phyloP scores from a whole-genome alignment of 2,797 vertebrate genomes.

The Sternotherus odoratus region DNA sequence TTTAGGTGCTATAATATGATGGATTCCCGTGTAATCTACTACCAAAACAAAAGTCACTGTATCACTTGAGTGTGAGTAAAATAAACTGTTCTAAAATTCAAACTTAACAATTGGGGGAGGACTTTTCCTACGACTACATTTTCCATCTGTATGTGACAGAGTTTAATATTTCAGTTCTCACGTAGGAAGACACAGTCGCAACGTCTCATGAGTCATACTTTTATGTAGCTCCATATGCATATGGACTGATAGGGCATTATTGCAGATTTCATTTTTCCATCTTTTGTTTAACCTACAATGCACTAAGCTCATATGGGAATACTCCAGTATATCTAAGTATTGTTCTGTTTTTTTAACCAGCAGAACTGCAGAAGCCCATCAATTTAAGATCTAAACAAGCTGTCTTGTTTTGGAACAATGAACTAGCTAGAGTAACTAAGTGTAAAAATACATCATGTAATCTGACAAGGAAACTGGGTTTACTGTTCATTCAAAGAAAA shows the following conservation, averaged over 20 bases:
- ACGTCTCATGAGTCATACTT: conserved; percentile 49
- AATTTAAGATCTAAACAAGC: conserved; percentile 63
- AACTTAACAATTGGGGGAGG: neutral
- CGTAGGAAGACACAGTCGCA: neutral
- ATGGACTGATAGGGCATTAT: conserved; percentile 45
- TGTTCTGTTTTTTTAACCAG: conserved; percentile 34
- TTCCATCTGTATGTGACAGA: neutral
- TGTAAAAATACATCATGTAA: neutral
- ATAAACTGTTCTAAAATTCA: neutral
- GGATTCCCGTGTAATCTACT: neutral
- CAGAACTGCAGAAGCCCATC: conserved; percentile 17
- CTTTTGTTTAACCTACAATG: conserved; percentile 51
- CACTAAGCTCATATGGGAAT: conserved; percentile 39
- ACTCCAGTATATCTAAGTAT: conserved; percentile 27
- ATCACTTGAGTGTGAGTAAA: neutral
- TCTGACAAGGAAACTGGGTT: neutral
- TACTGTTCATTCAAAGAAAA: conserved; percentile 1
- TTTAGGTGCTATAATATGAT: neutral
- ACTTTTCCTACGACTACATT: neutral
- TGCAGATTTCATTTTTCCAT: conserved; percentile 36
- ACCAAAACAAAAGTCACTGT: neutral
- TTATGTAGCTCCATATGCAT: conserved; percentile 18
- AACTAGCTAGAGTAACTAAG: neutral
- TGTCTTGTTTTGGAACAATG: conserved; percentile 40
- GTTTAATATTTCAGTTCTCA: conserved; percentile 35